phyloP scores from a whole-genome alignment of 1,140 invertebrate species.

The Proales similis region DNA sequence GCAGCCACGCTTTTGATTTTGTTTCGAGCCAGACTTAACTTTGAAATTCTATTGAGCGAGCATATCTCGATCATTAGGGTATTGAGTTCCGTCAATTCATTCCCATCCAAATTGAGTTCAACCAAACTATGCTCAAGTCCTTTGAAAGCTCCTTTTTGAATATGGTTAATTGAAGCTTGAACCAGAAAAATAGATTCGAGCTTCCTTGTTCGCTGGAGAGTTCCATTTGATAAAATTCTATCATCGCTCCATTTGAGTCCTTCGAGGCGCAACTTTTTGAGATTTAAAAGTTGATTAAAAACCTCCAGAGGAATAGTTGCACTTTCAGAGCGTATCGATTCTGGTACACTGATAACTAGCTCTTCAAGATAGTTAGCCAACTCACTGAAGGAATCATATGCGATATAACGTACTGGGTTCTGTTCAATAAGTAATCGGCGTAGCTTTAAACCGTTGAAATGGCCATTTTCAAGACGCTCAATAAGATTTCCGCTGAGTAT shows the following conservation, averaged over 20 bases:
- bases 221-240: constrained; percentile 26
- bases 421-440: constrained; percentile 6
- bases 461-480: neutral
- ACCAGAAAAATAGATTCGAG: constrained; percentile 9
- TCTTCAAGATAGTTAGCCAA: constrained; percentile 38
- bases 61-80: neutral
- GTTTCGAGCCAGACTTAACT: constrained; percentile 1
- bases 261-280: constrained; percentile 28
- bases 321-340: constrained; percentile 9
- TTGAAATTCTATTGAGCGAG: neutral
- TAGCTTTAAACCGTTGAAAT: constrained; percentile 32
- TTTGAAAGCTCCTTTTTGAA: neutral
- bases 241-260: constrained; percentile 16
- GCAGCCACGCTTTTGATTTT: no score
- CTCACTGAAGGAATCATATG: constrained; percentile 13
- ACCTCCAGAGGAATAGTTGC: neutral
- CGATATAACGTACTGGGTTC: constrained; percentile 33
- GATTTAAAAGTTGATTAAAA: constrained; percentile 28
- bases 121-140: constrained; percentile 4
- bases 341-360: constrained; percentile 10
- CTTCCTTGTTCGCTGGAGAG: constrained; percentile 15
- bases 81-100: neutral
- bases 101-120: constrained; percentile 17
- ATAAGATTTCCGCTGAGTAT: constrained; percentile 34
- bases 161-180: neutral